These are phyloP conservation scores for Pseudachorutes palmiensis DNA, from an alignment of 1,140 invertebrate genomes.

Conservation along the genomic window DNA sequence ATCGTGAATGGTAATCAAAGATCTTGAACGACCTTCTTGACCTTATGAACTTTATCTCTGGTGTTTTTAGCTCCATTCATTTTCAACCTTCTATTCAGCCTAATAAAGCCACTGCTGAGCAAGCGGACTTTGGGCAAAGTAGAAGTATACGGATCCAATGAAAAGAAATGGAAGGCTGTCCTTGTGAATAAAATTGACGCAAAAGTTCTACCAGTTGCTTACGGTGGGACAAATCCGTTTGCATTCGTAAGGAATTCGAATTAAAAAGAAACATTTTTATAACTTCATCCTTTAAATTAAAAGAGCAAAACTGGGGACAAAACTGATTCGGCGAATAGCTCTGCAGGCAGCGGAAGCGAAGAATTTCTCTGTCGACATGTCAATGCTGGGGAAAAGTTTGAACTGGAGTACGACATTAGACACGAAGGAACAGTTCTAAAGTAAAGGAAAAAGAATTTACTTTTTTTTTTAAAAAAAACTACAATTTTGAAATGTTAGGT, in stretches of 20 bases:
- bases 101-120: slow-evolving; percentile 78
- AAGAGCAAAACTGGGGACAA: too few species aligned
- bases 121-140: slow-evolving; percentile 86
- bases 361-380: neutral
- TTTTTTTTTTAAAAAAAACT: neutral
- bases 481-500: slow-evolving; percentile 51
- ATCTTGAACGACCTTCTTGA: slow-evolving; percentile 5
- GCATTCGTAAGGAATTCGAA: neutral
- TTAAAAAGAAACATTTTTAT: too few species aligned
- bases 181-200: slow-evolving; percentile 56
- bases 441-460: neutral
- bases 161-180: slow-evolving; percentile 63
- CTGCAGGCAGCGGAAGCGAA: too few species aligned
- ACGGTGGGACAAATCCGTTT: slow-evolving; percentile 55
- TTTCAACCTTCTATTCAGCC: slow-evolving; percentile 74
- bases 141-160: slow-evolving; percentile 64
- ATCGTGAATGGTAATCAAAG: slow-evolving; percentile 29
- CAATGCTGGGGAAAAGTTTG: slow-evolving; percentile 15
- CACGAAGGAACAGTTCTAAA: neutral
- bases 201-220: slow-evolving; percentile 65
- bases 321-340: too few species aligned
- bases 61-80: slow-evolving; percentile 64
- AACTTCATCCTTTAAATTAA: too few species aligned
- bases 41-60: slow-evolving; percentile 15
- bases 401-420: slow-evolving; percentile 9